Evolutionary conservation across 1,140 invertebrate genomes (phyloP), one percentile per base, ranked within the genome.

Genomic region (Hyles vespertilio): DNA sequence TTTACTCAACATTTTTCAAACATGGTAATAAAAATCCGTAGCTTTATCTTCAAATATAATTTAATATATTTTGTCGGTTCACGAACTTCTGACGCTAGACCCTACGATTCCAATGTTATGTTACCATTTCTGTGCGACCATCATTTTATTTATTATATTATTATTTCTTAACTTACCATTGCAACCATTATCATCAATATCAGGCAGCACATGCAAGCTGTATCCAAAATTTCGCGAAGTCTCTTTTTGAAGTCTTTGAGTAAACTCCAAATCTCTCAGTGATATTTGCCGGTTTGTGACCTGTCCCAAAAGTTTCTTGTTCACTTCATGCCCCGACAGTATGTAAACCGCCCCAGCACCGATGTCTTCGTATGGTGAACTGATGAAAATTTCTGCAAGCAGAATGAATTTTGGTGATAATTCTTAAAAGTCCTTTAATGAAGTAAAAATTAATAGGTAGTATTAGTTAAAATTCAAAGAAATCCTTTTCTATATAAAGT

Each of bases 371-470:
- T 77, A 83, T 2, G 82, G 82, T 6, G 82, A 79, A 59, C 77
- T 74, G 3, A 85, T 67, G 49, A 78, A 69, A 48, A 84, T 61
- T 70, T 84, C 82, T 85, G 66, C 2, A 73, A 74, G 56, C 51
- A 50, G n/a, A 52, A 51, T n/a, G 49, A 9, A 44, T 22, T 22
- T 22, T 22, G 22, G 22, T 22, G 22, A 22, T 22, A 2, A 22
- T 22, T 22, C 2, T 22, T 22, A 22, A 22, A 0, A 22, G 22
- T 22, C 22, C 22, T 22, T 22, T 22, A 22, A 22, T 2, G 22
- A 22, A 22, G 22, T 22, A 22, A 22, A n/a, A n/a, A n/a, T n/a
- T 22, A 22, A 22, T 22, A 22, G 22, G 22, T 22, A 22, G 22
- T 22, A 22, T 22, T 22, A 22, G 1, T 22, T 22, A 22, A 22